phyloP scores from a whole-genome alignment of 2,113 vertebrate species.

The Sarotherodon lohbergeri region DNA sequence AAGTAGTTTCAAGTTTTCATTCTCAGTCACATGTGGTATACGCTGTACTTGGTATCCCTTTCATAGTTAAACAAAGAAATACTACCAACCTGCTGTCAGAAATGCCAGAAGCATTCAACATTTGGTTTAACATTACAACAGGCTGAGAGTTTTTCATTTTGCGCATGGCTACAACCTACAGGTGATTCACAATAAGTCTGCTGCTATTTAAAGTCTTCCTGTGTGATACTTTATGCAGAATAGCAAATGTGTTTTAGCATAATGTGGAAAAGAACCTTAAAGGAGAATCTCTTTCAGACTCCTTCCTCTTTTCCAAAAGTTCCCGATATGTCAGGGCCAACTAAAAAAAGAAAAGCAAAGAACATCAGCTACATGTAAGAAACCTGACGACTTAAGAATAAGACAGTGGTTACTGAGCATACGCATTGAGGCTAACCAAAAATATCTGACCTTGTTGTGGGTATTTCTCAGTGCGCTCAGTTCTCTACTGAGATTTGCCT shows the following conservation, averaged over 20 bases:
- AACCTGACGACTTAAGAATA: not conserved
- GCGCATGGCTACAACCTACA: not conserved
- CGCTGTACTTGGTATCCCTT: not conserved
- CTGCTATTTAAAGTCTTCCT: not conserved
- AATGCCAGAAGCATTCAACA: not conserved
- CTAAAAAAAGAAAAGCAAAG: slow-evolving; percentile 31
- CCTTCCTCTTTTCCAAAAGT: slow-evolving; percentile 67
- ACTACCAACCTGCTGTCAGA: not conserved
- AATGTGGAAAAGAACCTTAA: slow-evolving; percentile 53
- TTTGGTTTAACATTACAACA: not conserved
- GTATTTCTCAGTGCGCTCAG: slow-evolving; percentile 61
- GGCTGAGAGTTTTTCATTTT: not conserved
- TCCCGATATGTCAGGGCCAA: slow-evolving; percentile 63
- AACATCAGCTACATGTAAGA: not conserved
- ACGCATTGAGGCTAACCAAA: not conserved
- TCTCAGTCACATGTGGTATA: not conserved
- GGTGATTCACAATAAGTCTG: not conserved
- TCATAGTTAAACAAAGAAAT: not conserved
- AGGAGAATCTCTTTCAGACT: slow-evolving; percentile 68
- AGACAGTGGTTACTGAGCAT: not conserved
- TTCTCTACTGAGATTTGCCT: slow-evolving; percentile 60
- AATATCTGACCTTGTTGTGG: slow-evolving; percentile 70
- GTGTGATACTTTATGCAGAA: not conserved
- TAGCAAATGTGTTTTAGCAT: not conserved
- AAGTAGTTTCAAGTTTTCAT: not conserved